Base-by-base conservation (phyloP, 2,113 vertebrate species). In the Grus americana region DNA sequence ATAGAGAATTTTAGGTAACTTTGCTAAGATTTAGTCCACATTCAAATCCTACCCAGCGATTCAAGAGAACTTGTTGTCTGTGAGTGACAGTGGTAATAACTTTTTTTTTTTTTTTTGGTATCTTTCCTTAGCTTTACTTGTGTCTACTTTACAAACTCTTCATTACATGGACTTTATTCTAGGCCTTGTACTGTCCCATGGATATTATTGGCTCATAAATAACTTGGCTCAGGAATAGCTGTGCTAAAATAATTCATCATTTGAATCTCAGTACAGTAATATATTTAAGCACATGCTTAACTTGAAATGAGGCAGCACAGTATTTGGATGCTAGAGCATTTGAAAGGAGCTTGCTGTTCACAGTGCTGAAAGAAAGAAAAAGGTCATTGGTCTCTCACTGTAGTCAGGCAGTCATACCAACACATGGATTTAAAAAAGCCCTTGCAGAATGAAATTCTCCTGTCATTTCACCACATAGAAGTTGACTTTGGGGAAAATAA, bases 171-270 rank as follows among this genome's bases (percentile, higher is more conserved):
- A 42, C n/a, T 91, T 72, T 92, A 57, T 89, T 87, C 78, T 89
- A 44, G 52, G 65, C 46, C 66, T 92, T 62, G 40, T 61, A 61
- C 38, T 61, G 44, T 91, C 87, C 17, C 54, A 42, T 87, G 66
- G 40, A 87, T 91, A 65, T 87, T 79, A 89, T 34, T 75, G 27
- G 29, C 58, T 91, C 54, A 79, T 44, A 92, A 92, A 82, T 92
- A 79, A 72, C 66, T 91, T 85, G 74, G 40, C 44, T 75, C 24
- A 62, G 52, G 9, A 90, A 44, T 6, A 92, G 52, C 47, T 74
- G 38, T 81, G 42, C 38, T 95, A 92, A 94, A 95, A 91, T 82
- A 84, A 59, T 27, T 87, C 65, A 40, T 72, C 44, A 65, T 91
- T 79, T 93, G 87, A 82, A 85, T 87, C 70, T 79, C 78, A 79